Evolutionary conservation across 2,888 invertebrate genomes (phyloP).

Genomic region (Polymixis flavicincta): DNA sequence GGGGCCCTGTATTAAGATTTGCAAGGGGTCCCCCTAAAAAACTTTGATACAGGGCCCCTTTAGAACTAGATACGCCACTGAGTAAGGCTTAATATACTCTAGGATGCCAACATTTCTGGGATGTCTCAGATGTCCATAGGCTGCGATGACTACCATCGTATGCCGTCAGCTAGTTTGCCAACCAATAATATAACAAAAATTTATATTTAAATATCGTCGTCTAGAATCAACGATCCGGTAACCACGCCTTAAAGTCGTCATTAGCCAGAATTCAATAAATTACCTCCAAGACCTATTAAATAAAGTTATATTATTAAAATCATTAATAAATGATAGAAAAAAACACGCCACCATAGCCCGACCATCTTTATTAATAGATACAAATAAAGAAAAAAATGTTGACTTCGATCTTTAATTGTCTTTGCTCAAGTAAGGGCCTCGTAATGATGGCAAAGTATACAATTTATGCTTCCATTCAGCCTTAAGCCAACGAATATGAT

Average conservation of each 20-base stretch:
- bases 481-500: too few relatives aligned
- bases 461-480: neutral
- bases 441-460: neutral
- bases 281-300: neutral
- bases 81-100: too few relatives aligned
- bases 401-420: neutral
- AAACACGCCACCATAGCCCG: neutral
- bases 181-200: too few relatives aligned
- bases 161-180: too few relatives aligned
- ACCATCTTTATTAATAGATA: neutral
- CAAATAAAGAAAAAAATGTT: constrained; percentile 20
- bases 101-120: too few relatives aligned
- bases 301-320: neutral
- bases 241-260: neutral
- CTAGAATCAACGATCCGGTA: neutral
- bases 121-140: too few relatives aligned
- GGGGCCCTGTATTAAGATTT: too few relatives aligned
- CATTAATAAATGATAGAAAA: neutral
- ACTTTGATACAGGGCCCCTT: too few relatives aligned
- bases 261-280: neutral
- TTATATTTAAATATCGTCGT: neutral
- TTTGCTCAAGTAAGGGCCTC: neutral
- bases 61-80: too few relatives aligned
- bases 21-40: too few relatives aligned
- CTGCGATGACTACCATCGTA: too few relatives aligned